phyloP scores from a whole-genome alignment of 2,113 vertebrate genomes.

The Centropus bengalensis region DNA sequence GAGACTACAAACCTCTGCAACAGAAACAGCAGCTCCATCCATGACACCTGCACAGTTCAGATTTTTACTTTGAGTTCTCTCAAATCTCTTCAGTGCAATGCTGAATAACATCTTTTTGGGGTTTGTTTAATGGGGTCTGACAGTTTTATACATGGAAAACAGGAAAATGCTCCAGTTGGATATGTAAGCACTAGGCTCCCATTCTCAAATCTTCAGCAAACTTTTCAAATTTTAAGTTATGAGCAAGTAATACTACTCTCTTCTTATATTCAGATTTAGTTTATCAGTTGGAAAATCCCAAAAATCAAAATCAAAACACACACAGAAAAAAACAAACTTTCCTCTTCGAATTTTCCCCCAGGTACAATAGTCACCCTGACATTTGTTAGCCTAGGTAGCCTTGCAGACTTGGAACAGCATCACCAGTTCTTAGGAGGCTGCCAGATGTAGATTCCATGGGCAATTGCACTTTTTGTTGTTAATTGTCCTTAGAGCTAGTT shows the following conservation, averaged over 20 bases:
- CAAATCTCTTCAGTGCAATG: neutral
- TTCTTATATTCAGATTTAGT: neutral
- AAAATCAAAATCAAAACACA: neutral
- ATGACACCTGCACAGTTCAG: neutral
- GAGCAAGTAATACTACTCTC: neutral
- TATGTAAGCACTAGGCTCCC: neutral
- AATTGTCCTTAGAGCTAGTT: slow-evolving; percentile 23
- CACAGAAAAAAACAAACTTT: neutral
- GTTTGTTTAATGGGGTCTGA: neutral
- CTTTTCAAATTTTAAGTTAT: neutral
- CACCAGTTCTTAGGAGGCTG: neutral
- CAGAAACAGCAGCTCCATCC: neutral
- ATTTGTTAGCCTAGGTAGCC: neutral
- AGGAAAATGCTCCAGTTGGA: neutral
- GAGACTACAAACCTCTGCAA: neutral
- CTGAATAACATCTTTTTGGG: neutral
- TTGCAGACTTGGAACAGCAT: neutral
- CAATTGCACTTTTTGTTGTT: slow-evolving; percentile 9
- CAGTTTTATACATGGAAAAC: neutral
- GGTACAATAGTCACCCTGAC: neutral
- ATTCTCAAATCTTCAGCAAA: neutral
- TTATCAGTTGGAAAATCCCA: neutral
- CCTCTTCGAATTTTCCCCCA: neutral
- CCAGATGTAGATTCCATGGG: slow-evolving; percentile 46
- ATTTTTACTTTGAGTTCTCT: neutral